Evolutionary conservation across 2,797 vertebrate species (phyloP), one percentile per base, ranked within the genome.

Genomic region (Nannoperca obscura): DNA sequence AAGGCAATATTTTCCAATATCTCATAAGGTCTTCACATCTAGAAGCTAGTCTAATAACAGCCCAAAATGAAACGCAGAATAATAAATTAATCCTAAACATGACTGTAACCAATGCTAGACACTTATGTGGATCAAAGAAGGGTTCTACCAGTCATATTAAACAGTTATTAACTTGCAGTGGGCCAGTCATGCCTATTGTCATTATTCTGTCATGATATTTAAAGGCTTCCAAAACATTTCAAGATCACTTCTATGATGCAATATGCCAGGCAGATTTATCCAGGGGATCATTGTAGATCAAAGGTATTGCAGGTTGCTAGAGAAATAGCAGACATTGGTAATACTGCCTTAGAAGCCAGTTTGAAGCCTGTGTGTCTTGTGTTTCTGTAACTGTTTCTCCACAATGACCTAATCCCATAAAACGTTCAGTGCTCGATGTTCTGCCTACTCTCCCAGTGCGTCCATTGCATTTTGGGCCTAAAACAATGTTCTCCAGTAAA

Each of bases 61-160:
- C n/a, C 30, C 47, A 27, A 75, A 80, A 80, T 73, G 15, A 74
- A 80, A 85, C 32, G 8, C 44, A 65, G 76, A 80, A 78, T 67
- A 30, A 59, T 19, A 69, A 85, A 88, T 72, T 1, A 74, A 46
- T 44, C 6, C 30, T 60, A 17, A 74, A 76, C 17, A 34, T 54
- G 34, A 49, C 53, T 57, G 27, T 59, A 47, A 80, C 78, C 27
- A 57, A 62, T 55, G 42, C 44, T 19, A 15, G 12, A 52, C 50
- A 40, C n/a, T 65, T 76, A 52, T 63, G 61, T 59, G 75, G 80
- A 80, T 68, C 65, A 71, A 11, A 77, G 59, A 64, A 53, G 46
- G 22, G 22, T 77, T 72, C 52, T 13, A 47, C 32, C 38, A 42
- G 17, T 78, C 42, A 50, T 77, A 80, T 80, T 66, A 81, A 80